A percentile compares a stretch with the other conserved stretches of the same genome.
phyloP scores from a whole-genome alignment of 1,140 invertebrate genomes.

The Eurytemora carolleeae region DNA sequence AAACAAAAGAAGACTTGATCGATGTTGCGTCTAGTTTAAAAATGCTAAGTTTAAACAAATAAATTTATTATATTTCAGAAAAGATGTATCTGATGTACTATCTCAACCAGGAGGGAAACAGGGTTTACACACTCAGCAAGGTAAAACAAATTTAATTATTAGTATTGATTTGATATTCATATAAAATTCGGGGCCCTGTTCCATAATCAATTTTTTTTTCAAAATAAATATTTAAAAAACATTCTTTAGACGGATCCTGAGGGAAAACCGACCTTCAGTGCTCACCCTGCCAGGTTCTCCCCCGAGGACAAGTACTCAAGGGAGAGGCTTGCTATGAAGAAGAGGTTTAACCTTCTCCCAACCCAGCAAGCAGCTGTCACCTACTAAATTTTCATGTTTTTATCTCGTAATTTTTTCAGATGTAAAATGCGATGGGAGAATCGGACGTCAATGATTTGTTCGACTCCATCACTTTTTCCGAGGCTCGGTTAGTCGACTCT shows the following conservation, averaged over 20 bases:
- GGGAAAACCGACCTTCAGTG: conserved; percentile 58
- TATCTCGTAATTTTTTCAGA: too few species aligned
- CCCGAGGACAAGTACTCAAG: conserved; percentile 86
- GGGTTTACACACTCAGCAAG: conserved; percentile 30
- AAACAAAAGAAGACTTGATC: background rate
- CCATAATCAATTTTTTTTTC: too few species aligned
- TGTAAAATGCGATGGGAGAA: too few species aligned
- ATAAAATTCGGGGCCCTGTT: too few species aligned
- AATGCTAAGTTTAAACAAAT: too few species aligned
- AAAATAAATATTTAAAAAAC: conserved; percentile 46
- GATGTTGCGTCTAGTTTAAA: background rate
- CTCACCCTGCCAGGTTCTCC: conserved; percentile 82
- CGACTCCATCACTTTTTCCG: background rate
- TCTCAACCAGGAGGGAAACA: conserved; percentile 26
- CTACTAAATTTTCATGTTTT: too few species aligned
- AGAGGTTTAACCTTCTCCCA: conserved; percentile 62
- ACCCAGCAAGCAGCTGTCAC: conserved; percentile 59
- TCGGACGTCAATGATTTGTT: background rate
- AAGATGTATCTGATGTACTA: conserved; percentile 33
- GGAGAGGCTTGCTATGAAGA: conserved; percentile 70
- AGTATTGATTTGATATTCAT: too few species aligned
- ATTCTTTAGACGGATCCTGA: conserved; percentile 37
- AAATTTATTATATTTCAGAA: background rate
- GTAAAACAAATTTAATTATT: background rate
- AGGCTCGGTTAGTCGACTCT: background rate